A percentile compares a stretch with the other conserved stretches of the same genome.
Conservation (phyloP, 2,797 vertebrate species). For the Tauraco hartlaubi region DNA sequence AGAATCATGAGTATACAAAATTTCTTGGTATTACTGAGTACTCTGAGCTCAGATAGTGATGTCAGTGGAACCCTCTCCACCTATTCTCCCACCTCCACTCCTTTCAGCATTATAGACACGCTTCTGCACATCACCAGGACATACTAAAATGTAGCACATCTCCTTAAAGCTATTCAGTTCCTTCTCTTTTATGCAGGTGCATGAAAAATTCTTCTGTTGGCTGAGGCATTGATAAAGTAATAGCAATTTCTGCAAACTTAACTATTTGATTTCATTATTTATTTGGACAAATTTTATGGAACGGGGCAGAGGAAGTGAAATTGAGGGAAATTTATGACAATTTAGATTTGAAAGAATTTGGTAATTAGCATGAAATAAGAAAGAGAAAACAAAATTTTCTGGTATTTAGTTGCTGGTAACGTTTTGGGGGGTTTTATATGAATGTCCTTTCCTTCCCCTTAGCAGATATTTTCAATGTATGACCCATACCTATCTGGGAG, state of each 20-base stretch:
- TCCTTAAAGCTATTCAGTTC: constrained; percentile 18
- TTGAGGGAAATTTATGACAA: background rate
- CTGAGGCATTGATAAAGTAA: constrained; percentile 26
- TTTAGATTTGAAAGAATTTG: background rate
- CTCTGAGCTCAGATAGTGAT: background rate
- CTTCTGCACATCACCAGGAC: background rate
- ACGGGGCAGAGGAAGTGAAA: background rate
- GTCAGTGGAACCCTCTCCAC: background rate
- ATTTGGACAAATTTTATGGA: background rate
- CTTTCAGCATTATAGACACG: background rate
- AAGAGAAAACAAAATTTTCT: background rate
- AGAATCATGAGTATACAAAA: background rate
- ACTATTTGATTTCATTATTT: constrained; percentile 15
- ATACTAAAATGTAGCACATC: background rate
- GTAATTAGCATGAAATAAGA: background rate
- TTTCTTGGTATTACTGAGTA: background rate
- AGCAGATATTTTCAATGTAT: background rate
- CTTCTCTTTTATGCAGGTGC: constrained; percentile 3
- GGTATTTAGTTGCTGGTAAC: background rate
- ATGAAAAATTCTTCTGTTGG: constrained; percentile 45
- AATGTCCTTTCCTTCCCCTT: background rate
- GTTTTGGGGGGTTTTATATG: background rate
- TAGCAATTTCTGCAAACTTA: constrained; percentile 31
- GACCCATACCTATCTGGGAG: background rate
- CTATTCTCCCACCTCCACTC: background rate